These are phyloP conservation scores for Eurystomus glaucurus DNA, from an alignment of 2,797 vertebrate genomes.

Conservation along the genomic window DNA sequence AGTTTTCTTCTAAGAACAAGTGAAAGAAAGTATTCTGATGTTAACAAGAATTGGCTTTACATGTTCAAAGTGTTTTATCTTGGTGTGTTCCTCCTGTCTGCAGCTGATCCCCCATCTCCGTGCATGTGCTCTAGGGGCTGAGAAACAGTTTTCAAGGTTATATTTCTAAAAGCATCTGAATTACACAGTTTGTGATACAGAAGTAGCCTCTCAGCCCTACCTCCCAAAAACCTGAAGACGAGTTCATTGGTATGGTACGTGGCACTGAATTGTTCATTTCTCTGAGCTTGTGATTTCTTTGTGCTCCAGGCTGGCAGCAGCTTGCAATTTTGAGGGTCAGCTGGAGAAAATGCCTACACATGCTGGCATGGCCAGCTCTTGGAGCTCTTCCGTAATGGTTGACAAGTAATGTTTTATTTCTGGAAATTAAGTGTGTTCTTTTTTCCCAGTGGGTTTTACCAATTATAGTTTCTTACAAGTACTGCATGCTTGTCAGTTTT, in stretches of 20 bases:
- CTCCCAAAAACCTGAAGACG: neutral
- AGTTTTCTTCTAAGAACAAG: neutral
- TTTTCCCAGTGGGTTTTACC: conserved; percentile 1
- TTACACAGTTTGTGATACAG: neutral
- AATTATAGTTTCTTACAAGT: conserved; percentile 22
- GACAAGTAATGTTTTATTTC: conserved; percentile 59
- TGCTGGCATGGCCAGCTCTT: neutral
- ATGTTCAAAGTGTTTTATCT: neutral
- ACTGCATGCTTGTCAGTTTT: conserved; percentile 51
- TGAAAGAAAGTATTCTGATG: rapidly evolving
- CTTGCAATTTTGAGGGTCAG: neutral
- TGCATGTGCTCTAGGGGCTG: neutral
- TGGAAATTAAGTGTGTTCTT: conserved; percentile 25
- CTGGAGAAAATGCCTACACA: conserved; percentile 13
- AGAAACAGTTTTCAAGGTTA: neutral
- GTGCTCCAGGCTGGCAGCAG: neutral
- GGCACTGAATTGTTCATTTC: neutral
- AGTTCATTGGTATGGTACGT: neutral
- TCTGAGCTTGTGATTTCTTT: neutral
- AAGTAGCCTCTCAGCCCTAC: neutral
- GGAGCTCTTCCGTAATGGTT: neutral
- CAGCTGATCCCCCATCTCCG: rapidly evolving
- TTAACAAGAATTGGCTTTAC: neutral
- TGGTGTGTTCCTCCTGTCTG: rapidly evolving
- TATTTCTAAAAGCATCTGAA: rapidly evolving